phyloP scores from a whole-genome alignment of 1,140 invertebrate genomes.

The Potamilus streckersoni region DNA sequence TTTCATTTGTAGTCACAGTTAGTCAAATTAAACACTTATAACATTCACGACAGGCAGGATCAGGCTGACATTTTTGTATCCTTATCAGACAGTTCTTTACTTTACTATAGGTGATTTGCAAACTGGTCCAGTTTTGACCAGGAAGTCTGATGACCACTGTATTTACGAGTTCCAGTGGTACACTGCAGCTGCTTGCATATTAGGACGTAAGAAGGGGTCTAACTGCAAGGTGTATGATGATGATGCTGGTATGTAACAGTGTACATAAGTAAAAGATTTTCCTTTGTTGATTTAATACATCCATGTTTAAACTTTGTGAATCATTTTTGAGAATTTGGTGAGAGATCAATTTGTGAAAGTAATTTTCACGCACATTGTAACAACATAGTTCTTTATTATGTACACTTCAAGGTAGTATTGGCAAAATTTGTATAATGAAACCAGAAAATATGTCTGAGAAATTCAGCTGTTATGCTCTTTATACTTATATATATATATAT shows the following conservation, averaged over 20 bases:
- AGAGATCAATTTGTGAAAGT: too few species aligned
- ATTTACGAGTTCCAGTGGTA: conserved; percentile 65
- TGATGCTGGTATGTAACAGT: not conserved
- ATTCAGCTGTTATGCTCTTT: too few species aligned
- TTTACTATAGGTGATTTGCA: conserved; percentile 49
- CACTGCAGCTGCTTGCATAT: conserved; percentile 64
- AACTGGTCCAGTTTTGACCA: conserved; percentile 52
- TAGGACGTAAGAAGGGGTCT: conserved; percentile 48
- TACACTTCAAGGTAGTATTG: too few species aligned
- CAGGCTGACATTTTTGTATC: not conserved
- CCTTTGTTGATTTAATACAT: too few species aligned
- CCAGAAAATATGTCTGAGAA: too few species aligned
- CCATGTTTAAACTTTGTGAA: too few species aligned
- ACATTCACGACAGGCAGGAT: conserved; percentile 40
- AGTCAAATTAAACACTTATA: conserved; percentile 27
- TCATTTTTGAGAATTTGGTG: too few species aligned
- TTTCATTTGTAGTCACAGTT: not conserved
- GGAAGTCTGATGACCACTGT: conserved; percentile 53
- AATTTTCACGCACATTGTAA: too few species aligned
- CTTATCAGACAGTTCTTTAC: not conserved
- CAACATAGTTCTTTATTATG: too few species aligned
- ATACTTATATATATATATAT: too few species aligned
- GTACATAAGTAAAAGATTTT: too few species aligned
- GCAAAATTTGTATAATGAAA: too few species aligned
- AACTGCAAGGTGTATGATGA: conserved; percentile 59